Conservation (phyloP, 2,113 vertebrate species). For the Mohoua ochrocephala region DNA sequence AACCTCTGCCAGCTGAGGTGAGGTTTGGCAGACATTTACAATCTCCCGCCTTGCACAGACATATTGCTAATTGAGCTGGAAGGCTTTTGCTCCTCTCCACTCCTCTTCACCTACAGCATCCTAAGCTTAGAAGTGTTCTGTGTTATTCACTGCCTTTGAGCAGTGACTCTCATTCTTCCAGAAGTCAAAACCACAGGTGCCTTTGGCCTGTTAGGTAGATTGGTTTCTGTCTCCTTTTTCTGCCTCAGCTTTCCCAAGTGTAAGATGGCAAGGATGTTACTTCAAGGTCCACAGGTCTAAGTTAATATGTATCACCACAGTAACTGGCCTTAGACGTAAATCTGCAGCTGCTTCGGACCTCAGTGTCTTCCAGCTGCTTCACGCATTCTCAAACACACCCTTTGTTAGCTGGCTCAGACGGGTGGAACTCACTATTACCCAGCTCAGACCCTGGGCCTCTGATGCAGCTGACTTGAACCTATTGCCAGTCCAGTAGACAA, state of each 20-base stretch:
- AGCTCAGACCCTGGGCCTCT: not conserved
- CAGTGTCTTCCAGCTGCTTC: not conserved
- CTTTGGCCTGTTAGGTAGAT: not conserved
- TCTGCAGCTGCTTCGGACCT: not conserved
- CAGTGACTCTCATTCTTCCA: not conserved
- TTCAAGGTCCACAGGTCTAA: not conserved
- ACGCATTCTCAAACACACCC: not conserved
- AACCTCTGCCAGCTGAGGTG: not conserved
- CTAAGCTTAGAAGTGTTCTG: not conserved
- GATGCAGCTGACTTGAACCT: not conserved
- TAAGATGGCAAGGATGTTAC: not conserved
- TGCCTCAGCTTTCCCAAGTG: not conserved
- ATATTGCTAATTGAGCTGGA: not conserved
- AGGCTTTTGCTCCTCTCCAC: not conserved
- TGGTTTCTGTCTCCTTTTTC: not conserved
- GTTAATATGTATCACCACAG: not conserved
- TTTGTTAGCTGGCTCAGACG: not conserved
- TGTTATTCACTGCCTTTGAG: not conserved
- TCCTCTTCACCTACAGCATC: fast-evolving
- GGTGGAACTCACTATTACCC: not conserved
- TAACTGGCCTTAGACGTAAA: not conserved
- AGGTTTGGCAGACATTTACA: not conserved
- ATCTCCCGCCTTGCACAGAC: not conserved
- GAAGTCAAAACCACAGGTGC: not conserved
- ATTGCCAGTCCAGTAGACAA: fast-evolving